Evolutionary conservation across 2,797 vertebrate species (phyloP), one percentile per base, ranked within the genome.

Genomic region (Smutsia temminckii): DNA sequence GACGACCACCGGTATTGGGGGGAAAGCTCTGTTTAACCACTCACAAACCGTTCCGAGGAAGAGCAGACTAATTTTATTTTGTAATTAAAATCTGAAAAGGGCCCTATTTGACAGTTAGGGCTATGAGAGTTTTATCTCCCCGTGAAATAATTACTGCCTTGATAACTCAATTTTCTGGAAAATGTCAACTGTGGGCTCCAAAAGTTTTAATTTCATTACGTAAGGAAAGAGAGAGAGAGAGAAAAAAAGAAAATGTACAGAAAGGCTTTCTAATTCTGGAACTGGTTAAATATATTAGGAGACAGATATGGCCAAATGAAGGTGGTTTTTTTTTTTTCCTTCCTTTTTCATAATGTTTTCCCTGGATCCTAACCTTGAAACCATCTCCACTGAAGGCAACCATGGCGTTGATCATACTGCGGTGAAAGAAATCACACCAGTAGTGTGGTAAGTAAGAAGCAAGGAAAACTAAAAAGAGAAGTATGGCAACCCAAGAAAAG

Each of bases 1-100:
- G 98, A 99, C 98, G 99, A 99, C 99, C 98, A 99, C 99, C 97
- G 98, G 98, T 98, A 99, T 98, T 98, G 98, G 98, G 98, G 98
- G 80, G 98, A 98, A 98, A 98, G 98, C 98, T 98, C 98, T 98
- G 98, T 98, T 98, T 98, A 99, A 99, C 98, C 98, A 99, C 98
- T 99, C 98, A 98, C 98, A 98, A 97, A 98, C 98, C 98, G 98
- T 98, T 98, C 97, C 93, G 98, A 98, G 98, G 98, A 98, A 98
- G 98, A 98, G 98, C 98, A 98, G 98, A 98, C 98, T 98, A 98
- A 98, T 98, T 99, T 98, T 98, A 98, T 98, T 98, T 98, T 98
- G 98, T 98, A 98, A 99, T 98, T 99, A 98, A 98, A 98, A 98
- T 98, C 98, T 98, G 98, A 98, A 99, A 98, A 98, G 98, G 97